phyloP scores from a whole-genome alignment of 2,888 invertebrate genomes.

The Glyphotaelius pellucidus region DNA sequence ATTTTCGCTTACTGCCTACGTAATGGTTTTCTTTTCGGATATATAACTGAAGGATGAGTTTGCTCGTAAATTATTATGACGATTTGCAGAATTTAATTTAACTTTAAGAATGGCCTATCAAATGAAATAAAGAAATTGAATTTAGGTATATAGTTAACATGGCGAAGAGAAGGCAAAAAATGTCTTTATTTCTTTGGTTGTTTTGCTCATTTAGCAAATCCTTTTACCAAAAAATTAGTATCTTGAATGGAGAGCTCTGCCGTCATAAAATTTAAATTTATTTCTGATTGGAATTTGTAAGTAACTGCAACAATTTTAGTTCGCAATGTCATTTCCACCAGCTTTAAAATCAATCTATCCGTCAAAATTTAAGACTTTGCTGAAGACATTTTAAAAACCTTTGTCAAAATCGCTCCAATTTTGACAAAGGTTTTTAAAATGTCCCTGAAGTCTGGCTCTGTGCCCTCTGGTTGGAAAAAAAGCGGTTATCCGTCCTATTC shows the following conservation, averaged over 20 bases:
- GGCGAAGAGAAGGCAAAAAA: not conserved
- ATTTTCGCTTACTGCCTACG: constrained; percentile 5
- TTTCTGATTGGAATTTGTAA: not conserved
- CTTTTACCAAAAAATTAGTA: no score
- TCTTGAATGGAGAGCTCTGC: not conserved
- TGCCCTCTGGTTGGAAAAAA: no score
- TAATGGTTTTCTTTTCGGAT: not conserved
- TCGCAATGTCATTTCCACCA: not conserved
- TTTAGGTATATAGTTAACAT: not conserved
- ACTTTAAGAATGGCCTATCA: not conserved
- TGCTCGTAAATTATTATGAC: not conserved
- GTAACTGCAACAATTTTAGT: not conserved
- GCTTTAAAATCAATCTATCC: not conserved
- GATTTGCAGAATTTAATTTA: not conserved
- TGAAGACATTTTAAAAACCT: no score
- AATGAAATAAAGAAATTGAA: not conserved
- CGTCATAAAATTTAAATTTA: not conserved
- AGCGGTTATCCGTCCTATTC: no score
- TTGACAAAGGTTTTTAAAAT: no score
- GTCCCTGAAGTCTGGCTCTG: no score
- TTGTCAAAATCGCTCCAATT: no score
- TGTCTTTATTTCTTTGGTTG: not conserved
- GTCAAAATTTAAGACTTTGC: not conserved
- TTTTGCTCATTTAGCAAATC: not conserved
- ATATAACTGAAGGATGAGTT: not conserved